Base-by-base conservation (phyloP, 2,113 vertebrate genomes). In the Megaptera novaeangliae region DNA sequence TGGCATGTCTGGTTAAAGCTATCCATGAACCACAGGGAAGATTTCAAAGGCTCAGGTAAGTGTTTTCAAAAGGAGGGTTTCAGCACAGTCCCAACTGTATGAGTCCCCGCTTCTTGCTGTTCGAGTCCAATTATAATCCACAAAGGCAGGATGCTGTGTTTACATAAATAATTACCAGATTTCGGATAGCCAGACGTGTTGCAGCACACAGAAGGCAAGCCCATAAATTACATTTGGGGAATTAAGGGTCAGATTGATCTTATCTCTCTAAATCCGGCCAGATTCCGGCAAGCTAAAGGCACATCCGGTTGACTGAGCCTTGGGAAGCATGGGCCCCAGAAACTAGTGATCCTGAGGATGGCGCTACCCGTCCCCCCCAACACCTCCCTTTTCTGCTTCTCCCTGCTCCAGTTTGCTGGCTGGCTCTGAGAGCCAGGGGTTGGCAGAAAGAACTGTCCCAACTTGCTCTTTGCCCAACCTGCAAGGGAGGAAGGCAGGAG, bases 211-310 rank as follows among this genome's bases (percentile, higher is more conserved):
- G 77, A 95, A 97, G 97, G 95, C 97, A 96, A 97, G 97, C 97
- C 97, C 94, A 92, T 95, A 97, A 98, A 98, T 97, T 98, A 95
- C 95, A 95, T 96, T 87, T 90, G 59, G 77, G 96, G 97, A 98
- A 95, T 98, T 97, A 97, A 98, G 95, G 97, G 97, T 98, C 97
- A 96, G 95, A 81, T 97, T 96, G 97, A 97, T 97, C n/a, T 97
- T 98, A 97, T 98, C 97, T 98, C 95, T 63, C 74, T 83, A 95
- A 94, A 96, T 90, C 96, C 29, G 23, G 89, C 95, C 72, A 36
- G 77, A 97, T 97, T 92, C 96, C 78, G 12, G 85, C 57, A 55
- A 94, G 93, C 88, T 96, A 91, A 88, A 74, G 97, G 78, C 63
- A 87, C 96, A 97, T 98, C 95, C 91, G 85, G 97, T 83, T 72